A percentile compares a stretch with the other conserved stretches of the same genome.
Evolutionary conservation across 2,888 invertebrate genomes (phyloP).

Genomic region (Helicoverpa assulta): DNA sequence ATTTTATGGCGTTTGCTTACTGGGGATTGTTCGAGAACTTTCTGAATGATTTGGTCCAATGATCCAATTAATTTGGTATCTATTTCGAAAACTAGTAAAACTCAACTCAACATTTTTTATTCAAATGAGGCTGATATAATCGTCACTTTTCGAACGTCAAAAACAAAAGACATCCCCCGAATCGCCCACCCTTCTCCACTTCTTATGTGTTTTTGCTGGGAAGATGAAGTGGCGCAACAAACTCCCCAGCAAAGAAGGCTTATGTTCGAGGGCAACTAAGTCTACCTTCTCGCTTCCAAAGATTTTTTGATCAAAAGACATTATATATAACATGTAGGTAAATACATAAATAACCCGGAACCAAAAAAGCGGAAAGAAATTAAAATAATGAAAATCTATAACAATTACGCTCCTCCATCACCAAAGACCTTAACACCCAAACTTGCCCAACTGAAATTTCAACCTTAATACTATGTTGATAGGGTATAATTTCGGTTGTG

Average conservation of each 20-base stretch:
- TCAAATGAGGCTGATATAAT: too few relatives aligned
- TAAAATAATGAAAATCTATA: constrained; percentile 17
- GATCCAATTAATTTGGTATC: not conserved
- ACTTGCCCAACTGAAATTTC: not conserved
- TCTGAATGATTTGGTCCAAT: not conserved
- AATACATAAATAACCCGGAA: not conserved
- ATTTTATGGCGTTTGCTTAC: not conserved
- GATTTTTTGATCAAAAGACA: too few relatives aligned
- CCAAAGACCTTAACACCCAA: constrained; percentile 9
- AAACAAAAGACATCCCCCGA: too few relatives aligned
- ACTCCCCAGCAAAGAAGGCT: not conserved
- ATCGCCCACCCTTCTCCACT: too few relatives aligned
- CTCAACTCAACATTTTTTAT: too few relatives aligned
- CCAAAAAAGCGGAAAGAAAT: constrained; percentile 4
- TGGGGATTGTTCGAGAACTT: not conserved
- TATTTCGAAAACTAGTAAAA: too few relatives aligned
- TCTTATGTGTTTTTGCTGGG: too few relatives aligned
- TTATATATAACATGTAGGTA: not conserved
- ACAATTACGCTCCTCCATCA: not conserved
- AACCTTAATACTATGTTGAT: not conserved
- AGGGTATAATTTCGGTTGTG: constrained; percentile 12
- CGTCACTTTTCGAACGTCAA: too few relatives aligned
- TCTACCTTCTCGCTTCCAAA: too few relatives aligned
- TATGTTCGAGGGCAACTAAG: too few relatives aligned
- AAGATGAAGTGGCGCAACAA: too few relatives aligned